Percentiles rank a stretch among this genome's conserved stretches.
Conservation (phyloP, 2,113 vertebrate species). For the Fregata magnificens region DNA sequence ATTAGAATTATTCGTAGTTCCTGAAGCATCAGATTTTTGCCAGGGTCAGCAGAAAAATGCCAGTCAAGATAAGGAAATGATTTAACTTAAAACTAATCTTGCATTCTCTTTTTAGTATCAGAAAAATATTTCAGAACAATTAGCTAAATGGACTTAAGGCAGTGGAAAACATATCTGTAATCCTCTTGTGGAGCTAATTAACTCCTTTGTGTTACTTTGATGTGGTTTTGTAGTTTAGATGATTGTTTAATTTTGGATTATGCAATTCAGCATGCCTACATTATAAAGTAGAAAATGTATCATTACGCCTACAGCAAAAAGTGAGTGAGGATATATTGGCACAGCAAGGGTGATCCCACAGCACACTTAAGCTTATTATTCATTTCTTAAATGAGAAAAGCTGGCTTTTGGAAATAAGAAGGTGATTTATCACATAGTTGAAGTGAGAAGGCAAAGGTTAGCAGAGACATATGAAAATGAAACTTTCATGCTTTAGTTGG, state of each 20-base stretch:
- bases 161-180: not conserved
- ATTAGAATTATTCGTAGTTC: not conserved
- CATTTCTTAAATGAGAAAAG: slow-evolving; percentile 11
- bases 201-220: not conserved
- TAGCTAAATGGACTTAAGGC: not conserved
- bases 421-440: not conserved
- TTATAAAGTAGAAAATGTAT: not conserved
- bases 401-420: not conserved
- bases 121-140: not conserved
- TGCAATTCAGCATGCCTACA: slow-evolving; percentile 3
- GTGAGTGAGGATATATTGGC: not conserved
- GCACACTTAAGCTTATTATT: not conserved
- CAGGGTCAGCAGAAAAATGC: not conserved
- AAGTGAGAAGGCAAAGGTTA: not conserved
- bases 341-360: not conserved
- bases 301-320: not conserved
- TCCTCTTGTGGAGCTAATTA: slow-evolving; percentile 16
- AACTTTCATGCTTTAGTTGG: not conserved
- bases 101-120: not conserved
- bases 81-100: not conserved
- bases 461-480: not conserved
- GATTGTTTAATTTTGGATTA: slow-evolving; percentile 26
- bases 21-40: not conserved
- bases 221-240: slow-evolving; percentile 17
- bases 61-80: not conserved